phyloP scores from a whole-genome alignment of 2,797 vertebrate genomes.

The Antennarius maculatus region DNA sequence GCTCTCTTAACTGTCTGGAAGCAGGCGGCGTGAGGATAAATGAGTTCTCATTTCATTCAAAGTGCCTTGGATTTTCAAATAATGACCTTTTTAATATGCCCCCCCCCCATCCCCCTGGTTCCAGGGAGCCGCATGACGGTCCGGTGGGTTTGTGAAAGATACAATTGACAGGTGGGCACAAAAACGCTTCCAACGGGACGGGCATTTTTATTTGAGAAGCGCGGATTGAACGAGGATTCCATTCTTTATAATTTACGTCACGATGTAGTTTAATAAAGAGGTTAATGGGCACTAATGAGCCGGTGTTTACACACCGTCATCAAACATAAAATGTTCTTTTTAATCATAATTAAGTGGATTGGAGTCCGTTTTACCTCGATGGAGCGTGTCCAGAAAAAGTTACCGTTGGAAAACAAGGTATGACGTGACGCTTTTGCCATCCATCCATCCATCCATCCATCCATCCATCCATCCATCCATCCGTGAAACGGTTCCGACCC shows the following conservation, averaged over 20 bases:
- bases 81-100: constrained; percentile 77
- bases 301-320: not conserved
- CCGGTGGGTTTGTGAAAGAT: constrained; percentile 61
- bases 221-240: constrained; percentile 48
- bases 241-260: constrained; percentile 35
- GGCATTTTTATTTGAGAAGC: constrained; percentile 54
- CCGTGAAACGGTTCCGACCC: too few species aligned
- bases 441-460: too few species aligned
- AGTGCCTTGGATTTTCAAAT: constrained; percentile 66
- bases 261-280: constrained; percentile 19
- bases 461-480: too few species aligned
- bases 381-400: too few species aligned
- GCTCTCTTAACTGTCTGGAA: constrained; percentile 19
- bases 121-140: constrained; percentile 47
- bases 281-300: constrained; percentile 24
- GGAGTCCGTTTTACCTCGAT: too few species aligned
- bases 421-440: too few species aligned
- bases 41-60: constrained; percentile 62
- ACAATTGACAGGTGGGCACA: constrained; percentile 63
- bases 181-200: constrained; percentile 4
- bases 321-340: not conserved
- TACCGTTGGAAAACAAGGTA: too few species aligned
- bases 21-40: constrained; percentile 43
- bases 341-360: too few species aligned
- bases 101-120: constrained; percentile 30